Conservation (phyloP, 2,113 vertebrate genomes). For the Himantopus leucocephalus region DNA sequence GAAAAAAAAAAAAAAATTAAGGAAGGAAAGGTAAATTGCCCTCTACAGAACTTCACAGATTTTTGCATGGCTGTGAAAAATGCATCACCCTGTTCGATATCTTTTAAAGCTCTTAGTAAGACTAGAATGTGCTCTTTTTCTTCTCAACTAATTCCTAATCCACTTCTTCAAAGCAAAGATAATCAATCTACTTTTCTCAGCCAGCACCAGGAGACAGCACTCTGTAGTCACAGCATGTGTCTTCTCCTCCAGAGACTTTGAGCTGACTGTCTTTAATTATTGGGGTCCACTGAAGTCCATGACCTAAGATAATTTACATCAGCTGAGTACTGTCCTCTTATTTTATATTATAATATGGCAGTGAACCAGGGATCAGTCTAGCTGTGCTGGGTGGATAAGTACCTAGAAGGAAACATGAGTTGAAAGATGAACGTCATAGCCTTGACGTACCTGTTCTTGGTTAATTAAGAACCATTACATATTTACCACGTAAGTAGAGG, state of each 20-base stretch:
- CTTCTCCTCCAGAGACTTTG: background rate
- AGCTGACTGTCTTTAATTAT: background rate
- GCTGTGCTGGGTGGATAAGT: background rate
- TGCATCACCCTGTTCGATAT: background rate
- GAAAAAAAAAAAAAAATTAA: background rate
- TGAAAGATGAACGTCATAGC: background rate
- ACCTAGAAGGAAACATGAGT: background rate
- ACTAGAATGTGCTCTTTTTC: background rate
- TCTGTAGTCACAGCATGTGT: background rate
- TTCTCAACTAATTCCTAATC: background rate
- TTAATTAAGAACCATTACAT: background rate
- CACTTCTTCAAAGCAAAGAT: background rate
- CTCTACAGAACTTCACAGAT: background rate
- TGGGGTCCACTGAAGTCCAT: background rate
- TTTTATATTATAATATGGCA: background rate
- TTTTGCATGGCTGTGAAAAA: background rate
- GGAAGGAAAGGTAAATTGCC: background rate
- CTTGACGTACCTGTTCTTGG: background rate
- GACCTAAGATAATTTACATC: background rate
- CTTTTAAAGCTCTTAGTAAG: background rate
- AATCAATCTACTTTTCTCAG: slow-evolving; percentile 13
- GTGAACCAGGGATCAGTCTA: background rate
- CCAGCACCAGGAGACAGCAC: background rate
- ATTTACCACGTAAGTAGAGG: background rate
- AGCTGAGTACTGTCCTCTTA: background rate